Base-by-base conservation (phyloP, 1,140 invertebrate genomes). In the Conus ventricosus region DNA sequence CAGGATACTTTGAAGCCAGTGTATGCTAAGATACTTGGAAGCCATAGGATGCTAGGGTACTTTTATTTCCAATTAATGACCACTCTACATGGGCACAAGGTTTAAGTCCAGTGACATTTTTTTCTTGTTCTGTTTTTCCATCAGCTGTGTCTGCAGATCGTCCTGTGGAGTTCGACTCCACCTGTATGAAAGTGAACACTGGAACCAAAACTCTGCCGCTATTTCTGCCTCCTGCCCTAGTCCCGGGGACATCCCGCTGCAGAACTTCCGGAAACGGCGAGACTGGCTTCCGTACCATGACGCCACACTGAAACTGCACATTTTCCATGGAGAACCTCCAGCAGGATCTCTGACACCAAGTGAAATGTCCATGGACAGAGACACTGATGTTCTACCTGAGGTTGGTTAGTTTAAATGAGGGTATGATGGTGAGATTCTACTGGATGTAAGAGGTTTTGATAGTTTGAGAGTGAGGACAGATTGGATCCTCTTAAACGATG, bases 331-430 rank as follows among this genome's bases (percentile, higher is more conserved):
- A 55, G 86, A 90, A 51, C 92, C 93, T 15, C 90, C 93, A 4
- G 93, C 94, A 13, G 94, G 94, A 0, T 94, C 94, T 23, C 90
- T 94, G 5, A 94, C 94, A 27, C 94, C 94, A 10, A 95, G 93
- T 92, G 94, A 95, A 54, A 63, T 91, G 11, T 94, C 94, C 23
- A 93, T 94, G 83, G 93, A 95, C 86, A 91, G 15, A 27, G 80
- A 91, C n/a, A 93, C 94, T 76, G 94, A 94, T 7, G 91, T 91
- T 53, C 54, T 94, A 27, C 93, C 94, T 63, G 91, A 94, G 92
- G 93, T 94, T 90, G 84, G 87, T 71, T 55, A 15, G 11, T 80
- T 27, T 80, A 39, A 39, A 39, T 39, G 39, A 39, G 39, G 39
- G 39, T 39, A 39, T 39, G 39, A 39, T 39, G 39, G 78, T 80